These are phyloP conservation scores for Brachirus orientalis DNA, from an alignment of 2,113 vertebrate genomes.

Conservation along the genomic window DNA sequence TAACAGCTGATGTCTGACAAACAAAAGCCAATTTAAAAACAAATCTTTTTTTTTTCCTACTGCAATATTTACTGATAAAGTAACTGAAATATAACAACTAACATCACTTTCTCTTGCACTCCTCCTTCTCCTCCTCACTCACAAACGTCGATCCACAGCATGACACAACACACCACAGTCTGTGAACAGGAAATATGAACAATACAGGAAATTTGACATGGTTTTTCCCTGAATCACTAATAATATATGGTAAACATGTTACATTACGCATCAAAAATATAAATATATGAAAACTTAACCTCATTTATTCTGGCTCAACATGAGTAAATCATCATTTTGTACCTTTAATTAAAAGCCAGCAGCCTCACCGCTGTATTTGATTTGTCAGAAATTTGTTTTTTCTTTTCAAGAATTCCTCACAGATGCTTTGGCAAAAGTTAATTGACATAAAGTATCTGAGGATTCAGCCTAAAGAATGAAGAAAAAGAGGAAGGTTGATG, in stretches of 20 bases:
- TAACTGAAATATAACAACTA: too few species aligned
- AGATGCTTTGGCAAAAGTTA: too few species aligned
- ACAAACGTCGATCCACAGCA: neutral
- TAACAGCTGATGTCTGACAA: neutral
- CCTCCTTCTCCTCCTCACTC: neutral
- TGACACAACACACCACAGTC: neutral
- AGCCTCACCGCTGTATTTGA: neutral
- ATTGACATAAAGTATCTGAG: neutral
- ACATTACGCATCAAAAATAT: neutral
- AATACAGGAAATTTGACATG: neutral
- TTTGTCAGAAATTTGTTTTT: too few species aligned
- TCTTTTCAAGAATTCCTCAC: too few species aligned
- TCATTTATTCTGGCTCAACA: neutral
- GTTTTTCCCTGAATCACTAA: conserved; percentile 21
- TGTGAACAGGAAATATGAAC: neutral
- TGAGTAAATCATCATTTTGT: neutral
- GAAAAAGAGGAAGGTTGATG: neutral
- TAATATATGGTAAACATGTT: neutral
- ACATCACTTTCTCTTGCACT: too few species aligned
- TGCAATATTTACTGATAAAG: too few species aligned
- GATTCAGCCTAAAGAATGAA: neutral
- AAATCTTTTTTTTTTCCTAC: neutral
- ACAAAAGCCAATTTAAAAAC: neutral
- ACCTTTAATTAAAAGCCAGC: too few species aligned
- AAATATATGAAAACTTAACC: neutral